Percentiles rank a stretch among this genome's conserved stretches.
Conservation (phyloP, 2,888 invertebrate species). For the Polia nebulosa region DNA sequence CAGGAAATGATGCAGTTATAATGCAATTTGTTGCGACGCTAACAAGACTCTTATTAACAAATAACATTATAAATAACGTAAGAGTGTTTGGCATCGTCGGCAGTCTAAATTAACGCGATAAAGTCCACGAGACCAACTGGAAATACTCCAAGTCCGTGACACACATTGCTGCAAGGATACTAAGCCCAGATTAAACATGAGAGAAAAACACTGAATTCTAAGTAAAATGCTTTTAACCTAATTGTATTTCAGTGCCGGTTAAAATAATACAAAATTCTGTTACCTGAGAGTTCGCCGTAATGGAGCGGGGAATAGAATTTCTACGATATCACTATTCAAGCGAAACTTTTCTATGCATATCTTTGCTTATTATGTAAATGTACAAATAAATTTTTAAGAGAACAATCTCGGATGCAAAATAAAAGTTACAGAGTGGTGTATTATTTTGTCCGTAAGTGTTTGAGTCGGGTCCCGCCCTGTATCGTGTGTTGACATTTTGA, state of each 20-base stretch:
- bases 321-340: constrained; percentile 38
- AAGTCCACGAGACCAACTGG: constrained; percentile 38
- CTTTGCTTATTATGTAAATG: constrained; percentile 50
- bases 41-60: constrained; percentile 23
- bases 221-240: constrained; percentile 60
- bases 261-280: constrained; percentile 42
- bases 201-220: constrained; percentile 54
- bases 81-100: neutral
- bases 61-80: constrained; percentile 1
- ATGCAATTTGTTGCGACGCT: constrained; percentile 24
- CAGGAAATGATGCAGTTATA: constrained; percentile 33
- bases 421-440: neutral
- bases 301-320: constrained; percentile 29
- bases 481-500: constrained; percentile 76
- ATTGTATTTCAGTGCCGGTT: constrained; percentile 58
- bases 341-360: constrained; percentile 36
- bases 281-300: constrained; percentile 18
- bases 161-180: constrained; percentile 36
- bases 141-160: constrained; percentile 49
- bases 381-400: constrained; percentile 49
- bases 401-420: constrained; percentile 39
- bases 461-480: constrained; percentile 55
- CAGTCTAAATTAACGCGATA: constrained; percentile 42
- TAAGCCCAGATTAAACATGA: constrained; percentile 55
- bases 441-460: constrained; percentile 54